Conservation (phyloP, 1,140 invertebrate species). For the Scaptodrosophila lebanonensis region DNA sequence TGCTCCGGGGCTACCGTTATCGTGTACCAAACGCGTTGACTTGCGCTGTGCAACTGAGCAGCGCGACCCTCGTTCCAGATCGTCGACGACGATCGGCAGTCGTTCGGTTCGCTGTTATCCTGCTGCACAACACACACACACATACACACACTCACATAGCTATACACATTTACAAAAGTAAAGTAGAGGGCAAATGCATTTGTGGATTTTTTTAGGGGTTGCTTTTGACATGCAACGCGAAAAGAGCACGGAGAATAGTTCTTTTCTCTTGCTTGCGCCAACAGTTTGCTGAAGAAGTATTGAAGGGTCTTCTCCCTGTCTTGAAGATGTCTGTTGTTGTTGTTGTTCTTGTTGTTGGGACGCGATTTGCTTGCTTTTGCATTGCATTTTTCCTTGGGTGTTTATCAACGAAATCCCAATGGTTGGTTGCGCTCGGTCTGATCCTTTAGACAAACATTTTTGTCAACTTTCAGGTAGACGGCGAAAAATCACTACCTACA, state of each 20-base stretch:
- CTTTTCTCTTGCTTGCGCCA: not conserved
- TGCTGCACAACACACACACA: conserved; percentile 38
- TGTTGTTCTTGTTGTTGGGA: conserved; percentile 41
- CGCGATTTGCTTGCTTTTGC: conserved; percentile 50
- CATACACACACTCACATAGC: too few species aligned
- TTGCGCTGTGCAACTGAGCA: conserved; percentile 68
- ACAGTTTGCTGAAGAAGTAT: too few species aligned
- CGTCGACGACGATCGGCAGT: conserved; percentile 32
- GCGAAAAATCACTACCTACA: conserved; percentile 53
- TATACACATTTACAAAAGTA: too few species aligned
- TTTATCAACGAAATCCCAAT: conserved; percentile 52
- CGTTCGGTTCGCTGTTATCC: too few species aligned
- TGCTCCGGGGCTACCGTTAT: conserved; percentile 5
- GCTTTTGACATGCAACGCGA: conserved; percentile 29
- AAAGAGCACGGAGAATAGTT: conserved; percentile 37
- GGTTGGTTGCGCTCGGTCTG: conserved; percentile 26
- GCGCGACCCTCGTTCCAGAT: conserved; percentile 57
- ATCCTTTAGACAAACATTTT: conserved; percentile 68
- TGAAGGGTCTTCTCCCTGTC: too few species aligned
- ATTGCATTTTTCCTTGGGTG: conserved; percentile 55
- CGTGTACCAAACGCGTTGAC: conserved; percentile 52
- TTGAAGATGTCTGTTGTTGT: not conserved
- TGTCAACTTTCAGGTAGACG: conserved; percentile 65
- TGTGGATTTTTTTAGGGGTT: conserved; percentile 64
- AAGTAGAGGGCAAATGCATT: too few species aligned